Base-by-base conservation (phyloP, 2,797 vertebrate species). In the Tinamus major region DNA sequence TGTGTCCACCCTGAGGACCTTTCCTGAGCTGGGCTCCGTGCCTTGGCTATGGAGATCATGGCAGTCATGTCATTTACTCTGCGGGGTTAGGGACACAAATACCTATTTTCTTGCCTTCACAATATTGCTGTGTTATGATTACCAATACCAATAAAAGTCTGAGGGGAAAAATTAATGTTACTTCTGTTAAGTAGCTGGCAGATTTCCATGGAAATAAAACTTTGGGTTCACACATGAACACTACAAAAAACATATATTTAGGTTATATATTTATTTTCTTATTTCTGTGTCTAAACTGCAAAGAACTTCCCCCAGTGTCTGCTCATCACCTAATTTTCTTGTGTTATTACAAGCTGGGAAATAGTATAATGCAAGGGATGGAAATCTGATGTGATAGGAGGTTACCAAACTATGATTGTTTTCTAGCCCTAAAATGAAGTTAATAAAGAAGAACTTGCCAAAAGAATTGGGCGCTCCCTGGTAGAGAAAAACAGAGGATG, bases 401-500 rank as follows among this genome's bases (percentile, higher is more conserved):
- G 19, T 59, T 94, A 68, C 56, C 6, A 39, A 29, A 51, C 37
- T 33, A 20, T 39, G 46, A 70, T 33, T 74, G 14, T 33, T 93
- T 90, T 88, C 35, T 8, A 3, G 29, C 44, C 20, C 27, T 64
- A 70, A 91, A 85, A 70, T 64, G 33, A n/a, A 86, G 27, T 56
- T 87, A 94, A 84, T 82, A 49, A 78, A 62, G 48, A 76, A 9
- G 13, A 90, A 77, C 19, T 37, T 89, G 61, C 88, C 83, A 93
- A 74, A 84, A 90, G 27, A 74, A 35, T 79, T 61, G 44, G 83
- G 17, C 87, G 71, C 93, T 94, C 90, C 93, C 93, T 90, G n/a
- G 24, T 16, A 86, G 59, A 90, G 77, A 89, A 94, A 92, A 94
- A 92, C 80, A 94, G 19, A 27, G 33, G 67, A 87, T 94, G 92